Conservation (phyloP, 2,113 vertebrate species). For the Pedetes capensis region DNA sequence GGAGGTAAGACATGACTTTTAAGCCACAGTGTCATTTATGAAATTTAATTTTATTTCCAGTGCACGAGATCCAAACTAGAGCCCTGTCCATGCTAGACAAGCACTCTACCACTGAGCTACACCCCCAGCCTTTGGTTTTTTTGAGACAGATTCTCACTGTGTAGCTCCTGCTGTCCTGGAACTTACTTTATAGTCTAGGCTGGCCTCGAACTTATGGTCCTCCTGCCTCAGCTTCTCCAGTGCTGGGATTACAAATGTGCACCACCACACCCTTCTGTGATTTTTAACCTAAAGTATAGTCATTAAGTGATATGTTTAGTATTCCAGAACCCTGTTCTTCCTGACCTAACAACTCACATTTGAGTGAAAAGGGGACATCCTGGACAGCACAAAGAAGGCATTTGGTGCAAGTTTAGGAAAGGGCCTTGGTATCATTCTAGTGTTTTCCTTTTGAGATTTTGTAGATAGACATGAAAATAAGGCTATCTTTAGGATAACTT, state of each 20-base stretch:
- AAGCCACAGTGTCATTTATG: background rate
- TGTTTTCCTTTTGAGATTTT: conserved; percentile 25
- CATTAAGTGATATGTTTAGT: background rate
- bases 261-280: background rate
- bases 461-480: conserved; percentile 10
- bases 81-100: background rate
- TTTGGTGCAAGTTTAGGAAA: background rate
- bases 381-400: background rate
- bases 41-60: background rate
- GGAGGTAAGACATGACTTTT: background rate
- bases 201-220: background rate
- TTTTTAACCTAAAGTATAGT: background rate
- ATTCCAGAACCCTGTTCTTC: background rate
- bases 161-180: background rate
- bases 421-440: background rate
- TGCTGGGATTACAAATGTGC: background rate
- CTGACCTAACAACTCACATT: background rate
- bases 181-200: too few relatives aligned
- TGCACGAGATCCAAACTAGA: background rate
- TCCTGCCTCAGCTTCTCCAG: background rate
- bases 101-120: background rate
- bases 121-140: background rate
- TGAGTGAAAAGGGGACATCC: background rate
- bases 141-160: background rate
- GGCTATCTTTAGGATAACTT: background rate